phyloP scores from a whole-genome alignment of 1,140 invertebrate genomes.

The Polypedilum pembai region DNA sequence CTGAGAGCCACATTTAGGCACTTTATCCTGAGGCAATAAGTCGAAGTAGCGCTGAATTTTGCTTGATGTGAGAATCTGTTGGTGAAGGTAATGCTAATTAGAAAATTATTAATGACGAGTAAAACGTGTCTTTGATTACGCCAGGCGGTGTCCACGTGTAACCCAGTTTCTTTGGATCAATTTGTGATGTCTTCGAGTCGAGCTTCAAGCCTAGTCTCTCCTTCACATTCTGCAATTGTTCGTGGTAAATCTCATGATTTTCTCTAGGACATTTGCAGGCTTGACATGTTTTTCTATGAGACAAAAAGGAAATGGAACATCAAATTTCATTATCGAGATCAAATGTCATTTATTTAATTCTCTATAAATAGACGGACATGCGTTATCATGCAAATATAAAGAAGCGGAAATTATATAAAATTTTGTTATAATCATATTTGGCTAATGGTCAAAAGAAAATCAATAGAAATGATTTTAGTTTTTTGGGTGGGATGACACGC shows the following conservation, averaged over 20 bases:
- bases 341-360: neutral
- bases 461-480: too few relatives aligned
- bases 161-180: conserved; percentile 54
- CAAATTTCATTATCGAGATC: conserved; percentile 3
- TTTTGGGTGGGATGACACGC: too few relatives aligned
- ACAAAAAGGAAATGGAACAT: neutral
- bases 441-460: too few relatives aligned
- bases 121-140: conserved; percentile 52
- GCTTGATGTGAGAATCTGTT: neutral
- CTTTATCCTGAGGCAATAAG: conserved; percentile 65
- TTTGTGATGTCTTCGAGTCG: conserved; percentile 37
- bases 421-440: too few relatives aligned
- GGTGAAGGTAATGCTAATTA: neutral
- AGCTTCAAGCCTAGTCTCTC: conserved; percentile 70
- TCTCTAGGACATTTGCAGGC: conserved; percentile 83
- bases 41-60: conserved; percentile 60
- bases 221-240: conserved; percentile 73
- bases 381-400: neutral
- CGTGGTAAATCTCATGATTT: conserved; percentile 77
- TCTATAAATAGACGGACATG: neutral
- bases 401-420: neutral
- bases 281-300: conserved; percentile 71
- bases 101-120: neutral
- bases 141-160: conserved; percentile 79
- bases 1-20: conserved; percentile 64